Evolutionary conservation across 1,140 invertebrate species (phyloP), one percentile per base, ranked within the genome.

Genomic region (Phymorhynchus buccinoides): DNA sequence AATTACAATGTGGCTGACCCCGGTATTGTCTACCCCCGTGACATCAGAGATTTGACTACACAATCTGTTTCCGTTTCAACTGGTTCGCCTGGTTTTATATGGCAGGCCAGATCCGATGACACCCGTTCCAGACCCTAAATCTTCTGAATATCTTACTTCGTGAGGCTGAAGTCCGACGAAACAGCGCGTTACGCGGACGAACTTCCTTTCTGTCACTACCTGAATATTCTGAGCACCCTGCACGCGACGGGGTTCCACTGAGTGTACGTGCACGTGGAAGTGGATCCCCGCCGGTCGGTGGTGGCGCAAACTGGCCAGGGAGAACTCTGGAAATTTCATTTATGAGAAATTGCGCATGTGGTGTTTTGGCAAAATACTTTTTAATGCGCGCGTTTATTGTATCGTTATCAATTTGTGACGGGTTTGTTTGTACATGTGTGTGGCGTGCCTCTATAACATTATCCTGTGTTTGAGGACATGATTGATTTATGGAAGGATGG

Each of bases 251-350:
- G 79, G 0, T 82, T 85, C 39, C 32, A 82, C 22, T 37, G 41
- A 7, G 84, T 85, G 48, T 75, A 75, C 44, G 6, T 85, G 9
- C 84, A 85, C 35, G 84, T 79, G 22, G 48, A 81, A 30, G 66
- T 48, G 18, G 62, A 75, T 42, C 84, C 80, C 27, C 2, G 30
- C n/a, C 27, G 80, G 84, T 16, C 18, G 35, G 18, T 85, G 79
- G 84, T 85, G 84, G 84, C 6, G 75, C 7, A 9, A 82, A 32
- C 68, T 85, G 35, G 4, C 7, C 18, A 27, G 3, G 12, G 41
- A 56, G 18, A 80, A 85, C n/a, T n/a, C n/a, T n/a, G n/a, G n/a
- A n/a, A n/a, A n/a, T n/a, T n/a, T n/a, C n/a, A n/a, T n/a, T n/a
- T n/a, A n/a, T n/a, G n/a, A n/a, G n/a, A n/a, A n/a, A n/a, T n/a